Percentiles rank a stretch among this genome's conserved stretches.
These are phyloP conservation scores for Drosophila athabasca DNA, from an alignment of 1,140 invertebrate genomes.

Conservation along the genomic window DNA sequence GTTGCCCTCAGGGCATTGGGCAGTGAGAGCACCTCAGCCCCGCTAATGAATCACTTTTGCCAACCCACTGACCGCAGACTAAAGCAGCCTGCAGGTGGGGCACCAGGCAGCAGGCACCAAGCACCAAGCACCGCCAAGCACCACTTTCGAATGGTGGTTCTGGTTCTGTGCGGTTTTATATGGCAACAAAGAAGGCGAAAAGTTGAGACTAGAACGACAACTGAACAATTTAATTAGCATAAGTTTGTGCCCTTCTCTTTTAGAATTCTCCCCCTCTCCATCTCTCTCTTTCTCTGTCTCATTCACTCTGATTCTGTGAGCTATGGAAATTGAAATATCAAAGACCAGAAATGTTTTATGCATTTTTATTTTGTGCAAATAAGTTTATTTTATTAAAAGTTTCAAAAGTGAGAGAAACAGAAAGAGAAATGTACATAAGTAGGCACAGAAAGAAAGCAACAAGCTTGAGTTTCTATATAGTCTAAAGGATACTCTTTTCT, in stretches of 20 bases:
- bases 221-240: no score
- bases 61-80: slow-evolving; percentile 33
- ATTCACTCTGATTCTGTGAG: neutral
- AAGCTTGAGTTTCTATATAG: no score
- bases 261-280: neutral
- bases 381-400: slow-evolving; percentile 68
- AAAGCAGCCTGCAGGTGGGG: no score
- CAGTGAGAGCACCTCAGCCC: neutral
- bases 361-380: slow-evolving; percentile 58
- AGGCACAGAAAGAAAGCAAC: no score
- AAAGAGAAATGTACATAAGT: slow-evolving; percentile 19
- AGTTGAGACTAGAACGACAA: no score
- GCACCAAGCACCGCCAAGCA: no score
- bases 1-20: slow-evolving; percentile 8
- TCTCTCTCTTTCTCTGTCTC: neutral
- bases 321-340: slow-evolving; percentile 50
- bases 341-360: slow-evolving; percentile 58
- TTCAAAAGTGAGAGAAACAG: slow-evolving; percentile 49
- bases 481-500: no score
- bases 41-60: slow-evolving; percentile 39
- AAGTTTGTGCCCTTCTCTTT: no score
- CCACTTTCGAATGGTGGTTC: neutral
- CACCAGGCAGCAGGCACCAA: no score
- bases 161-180: neutral
- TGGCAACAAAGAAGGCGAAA: neutral